Conservation (phyloP, 1,140 invertebrate species). For the Wiebesia pumilae region DNA sequence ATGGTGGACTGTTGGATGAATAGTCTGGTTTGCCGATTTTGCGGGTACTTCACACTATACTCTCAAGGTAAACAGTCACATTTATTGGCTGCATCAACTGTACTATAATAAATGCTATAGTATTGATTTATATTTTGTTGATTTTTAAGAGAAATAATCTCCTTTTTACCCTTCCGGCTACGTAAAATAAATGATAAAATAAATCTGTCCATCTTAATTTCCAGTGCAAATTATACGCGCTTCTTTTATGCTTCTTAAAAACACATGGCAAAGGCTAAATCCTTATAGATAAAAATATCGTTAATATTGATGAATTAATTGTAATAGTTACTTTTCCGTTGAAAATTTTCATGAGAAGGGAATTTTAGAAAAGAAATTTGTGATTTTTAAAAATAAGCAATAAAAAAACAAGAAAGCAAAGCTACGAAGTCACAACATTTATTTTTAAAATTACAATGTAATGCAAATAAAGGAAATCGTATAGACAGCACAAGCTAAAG, state of each 20-base stretch:
- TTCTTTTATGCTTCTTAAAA: background rate
- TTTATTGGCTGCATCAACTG: background rate
- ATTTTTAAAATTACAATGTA: background rate
- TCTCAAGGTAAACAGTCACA: background rate
- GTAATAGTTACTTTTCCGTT: background rate
- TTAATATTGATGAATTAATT: background rate
- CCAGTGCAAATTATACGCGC: background rate
- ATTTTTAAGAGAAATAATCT: background rate
- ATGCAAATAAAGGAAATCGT: background rate
- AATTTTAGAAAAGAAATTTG: too few species aligned
- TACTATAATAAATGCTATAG: background rate
- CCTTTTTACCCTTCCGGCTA: background rate
- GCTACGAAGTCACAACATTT: background rate
- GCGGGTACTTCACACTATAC: background rate
- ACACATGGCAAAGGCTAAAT: background rate
- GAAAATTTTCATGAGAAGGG: too few species aligned
- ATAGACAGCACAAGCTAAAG: background rate
- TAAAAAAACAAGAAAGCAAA: background rate
- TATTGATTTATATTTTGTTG: background rate
- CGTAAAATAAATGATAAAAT: background rate
- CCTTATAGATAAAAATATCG: background rate
- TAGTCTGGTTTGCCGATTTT: slow-evolving; percentile 27
- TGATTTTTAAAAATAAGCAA: background rate
- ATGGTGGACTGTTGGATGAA: slow-evolving; percentile 7
- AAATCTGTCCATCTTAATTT: background rate